A percentile compares a stretch with the other conserved stretches of the same genome.
Evolutionary conservation across 2,797 vertebrate species (phyloP).

Genomic region (Enteromius treurensis): DNA sequence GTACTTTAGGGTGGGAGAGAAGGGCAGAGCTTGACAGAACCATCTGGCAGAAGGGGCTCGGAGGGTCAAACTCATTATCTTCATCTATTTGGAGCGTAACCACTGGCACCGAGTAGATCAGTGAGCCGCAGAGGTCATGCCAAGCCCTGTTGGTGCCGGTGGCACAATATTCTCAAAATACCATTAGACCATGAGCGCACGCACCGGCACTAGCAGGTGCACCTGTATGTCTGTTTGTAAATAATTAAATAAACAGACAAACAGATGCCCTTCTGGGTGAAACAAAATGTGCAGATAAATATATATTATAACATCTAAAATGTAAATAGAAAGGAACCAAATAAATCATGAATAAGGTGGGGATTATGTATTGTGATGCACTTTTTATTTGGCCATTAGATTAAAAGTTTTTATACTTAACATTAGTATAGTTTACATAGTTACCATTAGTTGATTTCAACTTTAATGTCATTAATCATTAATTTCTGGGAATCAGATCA

Average conservation of each 20-base stretch:
- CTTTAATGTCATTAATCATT: neutral
- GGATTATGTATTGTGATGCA: neutral
- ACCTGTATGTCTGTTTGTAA: slow-evolving; percentile 7
- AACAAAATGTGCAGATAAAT: neutral
- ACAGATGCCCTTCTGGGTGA: neutral
- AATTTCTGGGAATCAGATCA: neutral
- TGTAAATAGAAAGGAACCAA: neutral
- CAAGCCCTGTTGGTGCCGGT: slow-evolving; percentile 10
- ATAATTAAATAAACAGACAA: slow-evolving; percentile 7
- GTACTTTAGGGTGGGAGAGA: slow-evolving; percentile 30
- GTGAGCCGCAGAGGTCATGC: slow-evolving; percentile 40
- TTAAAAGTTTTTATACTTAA: neutral
- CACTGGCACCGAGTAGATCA: slow-evolving; percentile 55
- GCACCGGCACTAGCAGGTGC: neutral
- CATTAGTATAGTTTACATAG: neutral
- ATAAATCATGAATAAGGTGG: neutral
- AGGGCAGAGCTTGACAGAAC: slow-evolving; percentile 39
- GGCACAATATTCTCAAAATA: slow-evolving; percentile 37
- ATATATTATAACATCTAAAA: neutral
- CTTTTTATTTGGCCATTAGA: neutral
- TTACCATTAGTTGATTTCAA: neutral
- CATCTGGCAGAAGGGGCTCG: slow-evolving; percentile 56
- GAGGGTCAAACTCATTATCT: slow-evolving; percentile 62
- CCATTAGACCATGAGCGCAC: neutral
- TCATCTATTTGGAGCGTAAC: slow-evolving; percentile 54